Evolutionary conservation across 2,888 invertebrate species (phyloP).

Genomic region (Aphrophora alni): DNA sequence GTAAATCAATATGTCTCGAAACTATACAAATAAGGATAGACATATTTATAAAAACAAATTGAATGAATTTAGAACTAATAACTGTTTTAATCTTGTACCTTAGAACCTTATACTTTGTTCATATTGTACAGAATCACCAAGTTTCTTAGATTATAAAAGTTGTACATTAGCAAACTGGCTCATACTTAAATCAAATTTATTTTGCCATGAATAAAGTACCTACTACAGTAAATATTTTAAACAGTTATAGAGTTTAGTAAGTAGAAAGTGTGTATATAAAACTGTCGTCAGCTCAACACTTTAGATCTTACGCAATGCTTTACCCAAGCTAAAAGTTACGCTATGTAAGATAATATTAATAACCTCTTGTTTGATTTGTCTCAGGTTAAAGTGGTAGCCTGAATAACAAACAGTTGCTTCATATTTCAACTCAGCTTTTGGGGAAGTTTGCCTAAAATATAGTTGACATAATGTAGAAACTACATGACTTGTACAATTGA

Average conservation of each 20-base stretch:
- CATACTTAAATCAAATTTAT: not conserved
- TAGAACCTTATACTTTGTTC: too few relatives aligned
- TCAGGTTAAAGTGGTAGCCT: not conserved
- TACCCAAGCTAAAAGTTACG: not conserved
- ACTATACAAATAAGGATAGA: not conserved
- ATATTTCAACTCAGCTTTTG: not conserved
- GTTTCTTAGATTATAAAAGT: too few relatives aligned
- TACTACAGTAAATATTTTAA: not conserved
- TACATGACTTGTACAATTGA: not conserved
- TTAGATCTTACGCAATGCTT: not conserved
- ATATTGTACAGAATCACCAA: too few relatives aligned
- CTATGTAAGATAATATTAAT: not conserved
- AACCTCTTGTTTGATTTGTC: not conserved
- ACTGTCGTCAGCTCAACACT: slow-evolving; percentile 1
- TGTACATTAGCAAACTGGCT: not conserved
- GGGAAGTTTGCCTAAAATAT: not conserved
- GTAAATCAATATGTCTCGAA: too few relatives aligned
- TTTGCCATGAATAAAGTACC: not conserved
- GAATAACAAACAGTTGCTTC: not conserved
- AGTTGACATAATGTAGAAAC: not conserved
- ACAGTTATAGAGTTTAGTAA: not conserved
- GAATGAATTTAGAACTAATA: not conserved
- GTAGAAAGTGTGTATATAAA: not conserved
- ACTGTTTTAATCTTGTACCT: too few relatives aligned
- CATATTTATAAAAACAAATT: not conserved